Base-by-base conservation (phyloP, 1,140 invertebrate genomes). In the Drosophila orena region DNA sequence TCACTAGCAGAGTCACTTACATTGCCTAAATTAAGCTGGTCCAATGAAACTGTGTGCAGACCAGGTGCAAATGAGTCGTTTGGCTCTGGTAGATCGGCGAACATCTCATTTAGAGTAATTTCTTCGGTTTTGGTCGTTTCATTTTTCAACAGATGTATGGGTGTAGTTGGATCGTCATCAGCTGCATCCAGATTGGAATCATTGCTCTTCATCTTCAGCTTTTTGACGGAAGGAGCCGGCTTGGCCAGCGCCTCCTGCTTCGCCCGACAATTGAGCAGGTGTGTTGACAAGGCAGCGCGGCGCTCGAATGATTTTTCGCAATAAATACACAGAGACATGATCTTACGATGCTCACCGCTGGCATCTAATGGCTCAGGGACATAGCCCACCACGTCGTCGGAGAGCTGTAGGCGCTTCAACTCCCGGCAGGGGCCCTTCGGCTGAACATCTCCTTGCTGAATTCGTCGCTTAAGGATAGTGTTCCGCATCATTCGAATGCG, bases 241-340 rank as follows among this genome's bases (percentile, higher is more conserved):
- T 85, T 91, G 17, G 81, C 79, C 65, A 88, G 49, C 2, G 79
- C 83, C 59, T 88, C 70, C 8, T 91, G 81, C 44, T 91, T 91
- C 0, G 79, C 81, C 4, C 76, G 93, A 79, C 94, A 94, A n/a
- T 93, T 94, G 79, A 95, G 93, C 22, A 94, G 93, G 91, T 96
- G 95, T 14, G 95, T 94, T 8, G 94, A 93, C 14, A 96, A 92
- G 5, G 95, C 95, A 12, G 94, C 95, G 57, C 94, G 94, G 3
- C 95, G 93, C 77, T 96, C 95, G 84, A 96, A 96, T 20, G 93
- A 93, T 64, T 95, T 94, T 1, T 94, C 94, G 91, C 95, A 96
- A 37, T 94, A 94, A n/a, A 93, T 94, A 85, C 95, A 96, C 17
- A 81, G 46, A 1, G 90, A 91, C 73, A 91, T 81, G 2, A 85